phyloP scores from a whole-genome alignment of 2,888 invertebrate genomes.

The Sminthurinus aureus region DNA sequence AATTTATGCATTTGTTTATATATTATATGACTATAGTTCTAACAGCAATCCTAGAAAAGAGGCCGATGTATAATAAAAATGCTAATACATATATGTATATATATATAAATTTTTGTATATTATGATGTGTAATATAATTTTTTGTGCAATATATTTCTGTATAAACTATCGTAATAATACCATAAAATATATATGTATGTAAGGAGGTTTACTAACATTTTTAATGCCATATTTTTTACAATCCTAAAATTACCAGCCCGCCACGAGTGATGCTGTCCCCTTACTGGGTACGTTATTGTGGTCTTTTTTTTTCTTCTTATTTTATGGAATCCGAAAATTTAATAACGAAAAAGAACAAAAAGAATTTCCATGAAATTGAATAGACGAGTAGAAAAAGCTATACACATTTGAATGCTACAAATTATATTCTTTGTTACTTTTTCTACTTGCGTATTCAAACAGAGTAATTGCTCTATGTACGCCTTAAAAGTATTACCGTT shows the following conservation, averaged over 20 bases:
- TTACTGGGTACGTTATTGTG: constrained; percentile 72
- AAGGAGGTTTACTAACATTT: neutral
- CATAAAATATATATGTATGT: neutral
- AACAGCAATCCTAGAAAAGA: too few relatives aligned
- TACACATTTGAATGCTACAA: too few relatives aligned
- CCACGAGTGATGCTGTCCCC: constrained; percentile 77
- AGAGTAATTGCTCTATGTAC: constrained; percentile 5
- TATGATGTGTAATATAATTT: neutral
- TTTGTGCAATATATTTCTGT: neutral
- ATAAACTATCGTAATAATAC: neutral
- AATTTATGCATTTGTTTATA: neutral
- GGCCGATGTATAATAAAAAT: too few relatives aligned
- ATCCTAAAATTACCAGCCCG: constrained; percentile 7
- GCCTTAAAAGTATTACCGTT: constrained; percentile 7
- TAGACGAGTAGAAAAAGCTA: too few relatives aligned
- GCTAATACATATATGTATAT: too few relatives aligned
- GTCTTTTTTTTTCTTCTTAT: constrained; percentile 10
- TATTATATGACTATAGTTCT: too few relatives aligned
- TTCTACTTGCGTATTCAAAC: too few relatives aligned
- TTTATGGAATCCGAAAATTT: neutral
- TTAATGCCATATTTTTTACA: neutral
- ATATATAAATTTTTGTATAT: too few relatives aligned
- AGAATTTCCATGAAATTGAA: neutral
- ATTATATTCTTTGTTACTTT: too few relatives aligned
- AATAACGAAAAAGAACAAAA: neutral